Percentiles rank a stretch among this genome's conserved stretches.
These are phyloP conservation scores for Phaedon cochleariae DNA, from an alignment of 2,888 invertebrate genomes.

Conservation along the genomic window DNA sequence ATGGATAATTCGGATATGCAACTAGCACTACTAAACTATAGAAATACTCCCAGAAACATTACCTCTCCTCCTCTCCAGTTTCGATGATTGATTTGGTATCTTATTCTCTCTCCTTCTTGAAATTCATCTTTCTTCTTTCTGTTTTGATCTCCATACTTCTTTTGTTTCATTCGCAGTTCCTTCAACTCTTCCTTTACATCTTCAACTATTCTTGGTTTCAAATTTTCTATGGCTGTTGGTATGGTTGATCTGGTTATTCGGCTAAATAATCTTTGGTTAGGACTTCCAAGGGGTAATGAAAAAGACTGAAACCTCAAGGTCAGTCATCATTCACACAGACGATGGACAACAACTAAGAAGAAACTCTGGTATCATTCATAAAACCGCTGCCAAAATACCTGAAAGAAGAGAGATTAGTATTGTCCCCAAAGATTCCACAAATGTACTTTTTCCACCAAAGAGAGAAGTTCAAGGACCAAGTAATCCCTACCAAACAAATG, in stretches of 20 bases:
- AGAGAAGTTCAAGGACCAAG: too few species aligned
- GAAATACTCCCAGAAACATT: conserved; percentile 2
- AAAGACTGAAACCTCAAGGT: not conserved
- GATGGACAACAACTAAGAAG: not conserved
- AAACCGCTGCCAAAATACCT: not conserved
- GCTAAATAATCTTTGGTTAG: not conserved
- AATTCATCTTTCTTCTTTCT: not conserved
- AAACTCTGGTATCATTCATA: not conserved
- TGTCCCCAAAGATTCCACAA: too few species aligned
- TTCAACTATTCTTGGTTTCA: not conserved
- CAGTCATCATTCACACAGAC: not conserved
- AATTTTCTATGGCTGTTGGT: not conserved
- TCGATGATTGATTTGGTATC: not conserved
- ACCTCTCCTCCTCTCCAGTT: not conserved
- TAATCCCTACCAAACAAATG: too few species aligned
- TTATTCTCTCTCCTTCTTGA: not conserved
- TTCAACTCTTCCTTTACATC: not conserved
- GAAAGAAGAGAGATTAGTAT: too few species aligned
- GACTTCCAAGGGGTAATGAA: not conserved
- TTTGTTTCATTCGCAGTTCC: not conserved
- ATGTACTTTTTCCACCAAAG: too few species aligned
- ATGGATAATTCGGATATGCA: not conserved
- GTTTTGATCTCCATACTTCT: conserved; percentile 6
- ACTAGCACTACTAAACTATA: not conserved
- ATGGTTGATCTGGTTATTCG: not conserved